Evolutionary conservation across 2,113 vertebrate genomes (phyloP).

Genomic region (Probosciger aterrimus): DNA sequence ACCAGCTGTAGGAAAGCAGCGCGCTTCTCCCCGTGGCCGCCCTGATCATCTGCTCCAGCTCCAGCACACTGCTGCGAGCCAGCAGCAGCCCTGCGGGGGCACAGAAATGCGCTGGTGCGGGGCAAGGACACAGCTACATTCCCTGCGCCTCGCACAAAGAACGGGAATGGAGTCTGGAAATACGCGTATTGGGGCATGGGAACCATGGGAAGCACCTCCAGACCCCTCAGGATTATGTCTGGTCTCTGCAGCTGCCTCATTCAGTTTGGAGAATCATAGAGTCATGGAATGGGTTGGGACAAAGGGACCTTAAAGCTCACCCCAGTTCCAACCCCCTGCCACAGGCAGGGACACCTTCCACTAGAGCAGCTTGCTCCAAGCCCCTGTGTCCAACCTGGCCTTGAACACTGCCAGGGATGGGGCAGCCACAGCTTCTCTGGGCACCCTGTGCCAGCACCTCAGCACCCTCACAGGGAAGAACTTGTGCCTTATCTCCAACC

Average conservation of each 20-base stretch:
- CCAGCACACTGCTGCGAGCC: background rate
- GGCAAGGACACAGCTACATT: rapidly evolving
- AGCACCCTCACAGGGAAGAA: no score
- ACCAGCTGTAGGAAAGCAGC: conserved; percentile 54
- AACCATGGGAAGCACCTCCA: rapidly evolving
- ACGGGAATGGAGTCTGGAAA: background rate
- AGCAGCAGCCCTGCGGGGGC: background rate
- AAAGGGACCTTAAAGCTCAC: background rate
- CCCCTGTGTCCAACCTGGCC: no score
- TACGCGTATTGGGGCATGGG: rapidly evolving
- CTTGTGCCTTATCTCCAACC: background rate
- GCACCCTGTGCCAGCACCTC: no score
- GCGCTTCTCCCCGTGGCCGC: background rate
- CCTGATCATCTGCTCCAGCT: conserved; percentile 33
- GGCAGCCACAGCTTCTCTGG: no score
- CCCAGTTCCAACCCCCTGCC: background rate
- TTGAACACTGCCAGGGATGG: no score
- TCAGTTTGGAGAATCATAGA: background rate
- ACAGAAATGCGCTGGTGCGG: rapidly evolving
- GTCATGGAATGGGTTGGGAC: background rate
- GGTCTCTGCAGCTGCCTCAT: background rate
- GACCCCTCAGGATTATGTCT: background rate
- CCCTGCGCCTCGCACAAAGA: rapidly evolving
- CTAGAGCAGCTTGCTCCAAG: no score
- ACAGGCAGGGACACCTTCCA: background rate